Conservation (phyloP, 1,140 invertebrate species). For the Pinna nobilis region DNA sequence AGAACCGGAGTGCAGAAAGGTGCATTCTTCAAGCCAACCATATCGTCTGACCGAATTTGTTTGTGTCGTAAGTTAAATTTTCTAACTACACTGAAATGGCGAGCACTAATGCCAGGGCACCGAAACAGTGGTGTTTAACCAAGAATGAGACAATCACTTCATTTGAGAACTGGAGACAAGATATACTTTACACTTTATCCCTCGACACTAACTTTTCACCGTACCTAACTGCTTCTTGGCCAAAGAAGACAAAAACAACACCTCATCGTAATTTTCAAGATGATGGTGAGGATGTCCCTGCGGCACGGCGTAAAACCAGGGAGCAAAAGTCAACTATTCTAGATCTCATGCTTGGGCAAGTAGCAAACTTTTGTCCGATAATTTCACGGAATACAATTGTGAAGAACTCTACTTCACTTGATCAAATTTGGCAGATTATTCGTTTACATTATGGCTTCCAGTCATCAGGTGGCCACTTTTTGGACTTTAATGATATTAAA, state of each 20-base stretch:
- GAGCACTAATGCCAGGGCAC: no score
- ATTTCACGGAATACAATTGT: conserved; percentile 48
- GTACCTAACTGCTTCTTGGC: no score
- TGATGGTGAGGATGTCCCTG: conserved; percentile 19
- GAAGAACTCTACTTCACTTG: conserved; percentile 40
- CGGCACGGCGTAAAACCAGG: background rate
- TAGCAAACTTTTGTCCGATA: conserved; percentile 46
- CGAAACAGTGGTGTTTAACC: conserved; percentile 44
- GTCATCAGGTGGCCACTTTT: conserved; percentile 43
- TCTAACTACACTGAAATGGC: no score
- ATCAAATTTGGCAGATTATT: conserved; percentile 45
- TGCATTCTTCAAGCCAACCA: no score
- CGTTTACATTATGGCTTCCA: conserved; percentile 48
- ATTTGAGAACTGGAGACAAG: conserved; percentile 40
- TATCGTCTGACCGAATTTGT: no score
- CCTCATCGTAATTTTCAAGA: no score
- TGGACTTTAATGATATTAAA: no score
- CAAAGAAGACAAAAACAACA: no score
- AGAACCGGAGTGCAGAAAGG: no score
- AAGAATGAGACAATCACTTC: conserved; percentile 38
- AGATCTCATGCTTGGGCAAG: conserved; percentile 47
- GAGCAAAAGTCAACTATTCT: conserved; percentile 34
- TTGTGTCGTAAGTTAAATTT: no score
- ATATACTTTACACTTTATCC: conserved; percentile 41
- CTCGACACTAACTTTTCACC: conserved; percentile 41